Evolutionary conservation across 2,113 vertebrate species (phyloP).

Genomic region (Phrynocephalus versicolor): DNA sequence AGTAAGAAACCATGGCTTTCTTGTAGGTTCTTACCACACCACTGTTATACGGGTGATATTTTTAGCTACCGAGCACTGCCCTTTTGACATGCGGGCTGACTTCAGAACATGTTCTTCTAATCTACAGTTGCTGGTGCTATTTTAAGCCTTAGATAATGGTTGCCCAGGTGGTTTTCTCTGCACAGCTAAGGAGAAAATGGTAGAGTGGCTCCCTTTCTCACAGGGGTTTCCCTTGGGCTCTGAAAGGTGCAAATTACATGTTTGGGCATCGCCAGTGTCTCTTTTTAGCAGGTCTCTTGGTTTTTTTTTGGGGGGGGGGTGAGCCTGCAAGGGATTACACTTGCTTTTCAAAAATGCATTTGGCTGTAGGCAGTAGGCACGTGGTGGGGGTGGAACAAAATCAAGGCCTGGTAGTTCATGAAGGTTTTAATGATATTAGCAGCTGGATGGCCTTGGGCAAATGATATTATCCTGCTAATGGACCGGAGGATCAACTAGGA

Average conservation of each 20-base stretch:
- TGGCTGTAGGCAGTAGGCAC: background rate
- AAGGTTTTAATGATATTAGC: slow-evolving; percentile 39
- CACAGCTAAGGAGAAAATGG: background rate
- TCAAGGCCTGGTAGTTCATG: background rate
- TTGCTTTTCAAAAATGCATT: slow-evolving; percentile 13
- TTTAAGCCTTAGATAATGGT: background rate
- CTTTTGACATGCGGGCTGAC: slow-evolving; percentile 1
- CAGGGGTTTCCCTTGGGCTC: background rate
- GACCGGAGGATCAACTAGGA: background rate
- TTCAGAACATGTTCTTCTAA: background rate
- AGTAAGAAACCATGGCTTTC: background rate
- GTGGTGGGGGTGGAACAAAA: slow-evolving; percentile 6
- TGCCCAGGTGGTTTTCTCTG: background rate
- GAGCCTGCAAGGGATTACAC: background rate
- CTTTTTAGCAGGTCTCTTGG: background rate
- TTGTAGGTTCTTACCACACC: background rate
- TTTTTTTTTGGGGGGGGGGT: background rate
- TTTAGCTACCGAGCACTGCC: slow-evolving; percentile 1
- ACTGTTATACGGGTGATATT: background rate
- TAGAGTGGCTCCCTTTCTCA: background rate
- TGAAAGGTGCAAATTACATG: slow-evolving; percentile 22
- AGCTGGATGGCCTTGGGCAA: slow-evolving; percentile 4
- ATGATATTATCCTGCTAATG: slow-evolving; percentile 21
- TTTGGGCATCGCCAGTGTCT: background rate
- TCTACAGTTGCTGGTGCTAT: background rate